Evolutionary conservation across 2,113 vertebrate species (phyloP), one percentile per base, ranked within the genome.

Genomic region (Caloenas nicobarica): DNA sequence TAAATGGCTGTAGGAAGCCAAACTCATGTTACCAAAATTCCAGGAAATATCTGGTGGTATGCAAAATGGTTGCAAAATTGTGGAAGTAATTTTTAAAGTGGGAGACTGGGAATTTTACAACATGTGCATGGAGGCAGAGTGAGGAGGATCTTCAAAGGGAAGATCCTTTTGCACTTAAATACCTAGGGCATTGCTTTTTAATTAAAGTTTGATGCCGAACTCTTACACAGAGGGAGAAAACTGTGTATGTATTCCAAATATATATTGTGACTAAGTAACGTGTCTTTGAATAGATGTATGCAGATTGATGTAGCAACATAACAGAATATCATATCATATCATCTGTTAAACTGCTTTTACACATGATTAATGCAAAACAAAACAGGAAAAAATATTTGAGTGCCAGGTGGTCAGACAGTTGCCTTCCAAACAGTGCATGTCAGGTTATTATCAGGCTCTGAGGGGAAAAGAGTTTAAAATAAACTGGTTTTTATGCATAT

Each of bases 401-500:
- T 91, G 86, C 88, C 91, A 91, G 82, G 82, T 91, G 95, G 93
- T 74, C 79, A 54, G 89, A 89, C 61, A 78, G 57, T 68, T 93
- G 85, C 48, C 44, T 91, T 82, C 51, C 51, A 69, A 91, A 76
- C 44, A 33, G 4, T 19, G 31, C 10, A 3, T 83, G 71, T 97
- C 95, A 92, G 68, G 81, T 94, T 95, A 91, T 96, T 94, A 78
- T 50, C 44, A 93, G 89, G 79, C 80, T 89, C 57, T 31, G 15
- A 84, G 73, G 61, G 74, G 24, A 64, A 94, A 91, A 29, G 79
- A 91, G 62, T 93, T 93, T 92, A 95, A 96, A 92, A 88, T 38
- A 94, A 81, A 72, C 40, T 60, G 76, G 61, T 95, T 97, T 97
- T 93, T 87, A 71, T 93, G 71, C 31, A 36, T 91, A 66, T 95